These are phyloP conservation scores for Loriculus beryllinus DNA, from an alignment of 2,797 vertebrate genomes.

Conservation along the genomic window DNA sequence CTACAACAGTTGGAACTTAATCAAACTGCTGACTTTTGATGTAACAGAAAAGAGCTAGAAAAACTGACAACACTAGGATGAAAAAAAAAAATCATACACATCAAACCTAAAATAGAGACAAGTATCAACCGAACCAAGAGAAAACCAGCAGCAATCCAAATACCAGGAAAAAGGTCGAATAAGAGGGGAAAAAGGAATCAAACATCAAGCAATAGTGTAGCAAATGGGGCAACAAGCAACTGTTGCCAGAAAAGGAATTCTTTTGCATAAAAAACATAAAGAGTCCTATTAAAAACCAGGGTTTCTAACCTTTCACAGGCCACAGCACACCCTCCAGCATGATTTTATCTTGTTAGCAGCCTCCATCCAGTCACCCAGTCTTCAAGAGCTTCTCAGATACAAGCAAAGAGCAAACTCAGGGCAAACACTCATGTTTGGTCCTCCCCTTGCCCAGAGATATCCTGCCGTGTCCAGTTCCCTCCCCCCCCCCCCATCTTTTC, in stretches of 20 bases:
- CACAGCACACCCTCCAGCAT: neutral
- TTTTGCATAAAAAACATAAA: neutral
- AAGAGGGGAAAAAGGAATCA: neutral
- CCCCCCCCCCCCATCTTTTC: neutral
- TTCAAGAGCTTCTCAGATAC: neutral
- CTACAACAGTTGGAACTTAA: constrained; percentile 52
- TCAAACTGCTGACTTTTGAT: constrained; percentile 26
- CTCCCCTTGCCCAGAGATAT: neutral
- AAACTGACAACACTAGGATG: neutral
- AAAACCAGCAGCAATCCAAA: neutral
- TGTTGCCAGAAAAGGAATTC: neutral
- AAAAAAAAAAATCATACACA: neutral
- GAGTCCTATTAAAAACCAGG: neutral
- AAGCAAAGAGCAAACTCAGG: neutral
- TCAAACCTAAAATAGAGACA: neutral
- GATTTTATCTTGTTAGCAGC: neutral
- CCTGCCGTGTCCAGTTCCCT: neutral
- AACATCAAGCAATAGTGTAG: neutral
- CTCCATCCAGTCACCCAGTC: neutral
- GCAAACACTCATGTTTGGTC: neutral
- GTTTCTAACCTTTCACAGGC: neutral
- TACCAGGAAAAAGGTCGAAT: neutral
- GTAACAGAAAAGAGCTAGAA: constrained; percentile 11
- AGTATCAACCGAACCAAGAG: neutral
- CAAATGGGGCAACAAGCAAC: neutral